phyloP scores from a whole-genome alignment of 2,888 invertebrate species.

The Gnatocerus cornutus region DNA sequence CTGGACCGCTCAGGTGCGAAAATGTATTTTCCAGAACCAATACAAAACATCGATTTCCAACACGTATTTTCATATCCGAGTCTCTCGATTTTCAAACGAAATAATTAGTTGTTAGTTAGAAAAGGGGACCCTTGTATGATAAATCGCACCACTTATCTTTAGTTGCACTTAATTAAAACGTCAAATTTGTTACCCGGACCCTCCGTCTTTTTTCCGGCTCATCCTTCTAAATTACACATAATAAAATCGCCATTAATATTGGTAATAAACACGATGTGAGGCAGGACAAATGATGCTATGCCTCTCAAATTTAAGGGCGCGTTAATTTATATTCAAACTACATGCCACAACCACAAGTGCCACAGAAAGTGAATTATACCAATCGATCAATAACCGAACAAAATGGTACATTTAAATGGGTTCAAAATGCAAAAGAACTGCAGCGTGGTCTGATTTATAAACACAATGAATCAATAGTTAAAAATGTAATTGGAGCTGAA shows the following conservation, averaged over 20 bases:
- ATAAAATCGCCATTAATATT: too few relatives aligned
- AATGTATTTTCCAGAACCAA: constrained; percentile 41
- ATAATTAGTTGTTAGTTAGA: constrained; percentile 12
- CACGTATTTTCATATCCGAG: constrained; percentile 15
- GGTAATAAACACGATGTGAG: too few relatives aligned
- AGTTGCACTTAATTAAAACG: constrained; percentile 32
- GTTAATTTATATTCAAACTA: constrained; percentile 37
- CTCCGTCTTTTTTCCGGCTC: not conserved
- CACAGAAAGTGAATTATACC: constrained; percentile 30
- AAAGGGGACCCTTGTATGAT: constrained; percentile 5
- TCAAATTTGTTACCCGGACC: constrained; percentile 20
- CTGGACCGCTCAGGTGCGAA: constrained; percentile 43
- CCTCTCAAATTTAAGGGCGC: not conserved
- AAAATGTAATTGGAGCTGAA: constrained; percentile 21
- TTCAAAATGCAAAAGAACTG: constrained; percentile 35
- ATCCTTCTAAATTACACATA: too few relatives aligned
- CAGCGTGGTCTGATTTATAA: constrained; percentile 28
- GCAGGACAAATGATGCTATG: not conserved
- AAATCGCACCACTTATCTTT: constrained; percentile 18
- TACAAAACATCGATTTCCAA: constrained; percentile 30
- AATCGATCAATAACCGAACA: constrained; percentile 36
- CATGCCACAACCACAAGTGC: constrained; percentile 28
- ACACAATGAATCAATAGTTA: constrained; percentile 31
- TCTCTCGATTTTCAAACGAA: not conserved
- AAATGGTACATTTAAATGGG: constrained; percentile 40